Base-by-base conservation (phyloP, 2,113 vertebrate genomes). In the Hyperopisus bebe region DNA sequence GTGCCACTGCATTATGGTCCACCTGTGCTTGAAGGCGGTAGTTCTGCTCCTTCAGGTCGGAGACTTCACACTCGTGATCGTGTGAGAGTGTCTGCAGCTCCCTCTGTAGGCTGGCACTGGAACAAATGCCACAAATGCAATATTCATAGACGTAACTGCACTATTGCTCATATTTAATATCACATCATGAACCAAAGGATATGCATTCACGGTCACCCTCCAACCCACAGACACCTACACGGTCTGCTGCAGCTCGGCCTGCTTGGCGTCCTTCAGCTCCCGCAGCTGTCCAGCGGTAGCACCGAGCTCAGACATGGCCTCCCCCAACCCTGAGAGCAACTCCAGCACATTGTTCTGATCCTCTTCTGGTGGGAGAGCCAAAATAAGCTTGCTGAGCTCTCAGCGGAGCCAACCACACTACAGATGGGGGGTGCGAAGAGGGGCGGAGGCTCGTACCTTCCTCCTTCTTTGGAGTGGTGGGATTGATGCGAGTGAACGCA, bases 61-160 rank as follows among this genome's bases (percentile, higher is more conserved):
- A 91, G 89, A 93, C 91, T 85, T 95, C 93, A 3, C 89, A 86
- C 5, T 86, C n/a, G n/a, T 94, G 93, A 55, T 80, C 90, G 82
- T 48, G 70, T 47, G 89, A 84, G 58, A 92, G 91, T 15, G 88
- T 31, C 91, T 93, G 92, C 48, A 93, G 95, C 93, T 93, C 94
- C 95, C 90, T 92, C 94, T 96, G 94, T 92, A 95, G 95, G 93
- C 48, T 88, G 91, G 10, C 88, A 82, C 92, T 93, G 82, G 62
- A 89, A 77, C 0, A 42, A 53, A 44, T 50, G 31, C 39, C 66
- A 82, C 6, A 42, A 21, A 55, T n/a, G n/a, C 27, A 13, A 31
- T 70, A 70, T 19, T 42, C 74, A 80, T 42, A 80, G n/a, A 39
- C 1, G 39, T 8, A 9, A 62, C 55, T 62, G 53, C 53, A 55